phyloP scores from a whole-genome alignment of 2,797 vertebrate species.

The Myoxocephalus aenaeus region DNA sequence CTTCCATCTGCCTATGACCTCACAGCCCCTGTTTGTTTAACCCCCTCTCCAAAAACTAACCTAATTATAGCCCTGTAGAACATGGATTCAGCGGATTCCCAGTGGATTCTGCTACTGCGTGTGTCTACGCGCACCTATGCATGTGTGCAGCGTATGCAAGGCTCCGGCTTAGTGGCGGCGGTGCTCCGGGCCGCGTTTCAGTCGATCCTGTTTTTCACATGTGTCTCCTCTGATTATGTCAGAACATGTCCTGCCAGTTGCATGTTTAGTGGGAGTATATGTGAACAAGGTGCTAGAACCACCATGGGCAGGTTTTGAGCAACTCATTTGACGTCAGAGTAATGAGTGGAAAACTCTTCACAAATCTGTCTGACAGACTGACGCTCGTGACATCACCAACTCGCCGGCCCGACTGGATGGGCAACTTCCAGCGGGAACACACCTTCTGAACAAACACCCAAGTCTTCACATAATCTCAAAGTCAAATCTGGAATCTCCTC shows the following conservation, averaged over 20 bases:
- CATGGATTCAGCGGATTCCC: slow-evolving; percentile 79
- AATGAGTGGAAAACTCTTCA: slow-evolving; percentile 77
- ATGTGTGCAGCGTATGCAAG: slow-evolving; percentile 21
- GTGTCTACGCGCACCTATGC: slow-evolving; percentile 51
- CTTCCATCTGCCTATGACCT: slow-evolving; percentile 87
- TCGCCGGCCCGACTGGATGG: slow-evolving; percentile 72
- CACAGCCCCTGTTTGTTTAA: slow-evolving; percentile 87
- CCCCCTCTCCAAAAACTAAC: slow-evolving; percentile 85
- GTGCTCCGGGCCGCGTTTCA: slow-evolving; percentile 44
- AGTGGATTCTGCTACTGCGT: slow-evolving; percentile 68
- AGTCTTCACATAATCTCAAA: slow-evolving; percentile 45
- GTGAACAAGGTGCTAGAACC: slow-evolving; percentile 23
- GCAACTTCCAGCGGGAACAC: slow-evolving; percentile 65
- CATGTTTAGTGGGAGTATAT: slow-evolving; percentile 27
- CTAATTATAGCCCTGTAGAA: slow-evolving; percentile 84
- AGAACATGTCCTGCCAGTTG: slow-evolving; percentile 57
- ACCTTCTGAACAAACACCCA: slow-evolving; percentile 58
- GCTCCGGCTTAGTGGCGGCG: slow-evolving; percentile 27
- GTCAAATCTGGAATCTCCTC: slow-evolving; percentile 63
- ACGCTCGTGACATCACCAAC: slow-evolving; percentile 71
- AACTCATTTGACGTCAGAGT: slow-evolving; percentile 66
- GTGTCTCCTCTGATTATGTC: slow-evolving; percentile 53
- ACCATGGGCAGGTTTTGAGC: slow-evolving; percentile 1
- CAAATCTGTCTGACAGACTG: slow-evolving; percentile 60
- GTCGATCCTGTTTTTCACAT: slow-evolving; percentile 40